A percentile compares a stretch with the other conserved stretches of the same genome.
phyloP scores from a whole-genome alignment of 2,888 invertebrate species.

The Drosophila kuntzei region DNA sequence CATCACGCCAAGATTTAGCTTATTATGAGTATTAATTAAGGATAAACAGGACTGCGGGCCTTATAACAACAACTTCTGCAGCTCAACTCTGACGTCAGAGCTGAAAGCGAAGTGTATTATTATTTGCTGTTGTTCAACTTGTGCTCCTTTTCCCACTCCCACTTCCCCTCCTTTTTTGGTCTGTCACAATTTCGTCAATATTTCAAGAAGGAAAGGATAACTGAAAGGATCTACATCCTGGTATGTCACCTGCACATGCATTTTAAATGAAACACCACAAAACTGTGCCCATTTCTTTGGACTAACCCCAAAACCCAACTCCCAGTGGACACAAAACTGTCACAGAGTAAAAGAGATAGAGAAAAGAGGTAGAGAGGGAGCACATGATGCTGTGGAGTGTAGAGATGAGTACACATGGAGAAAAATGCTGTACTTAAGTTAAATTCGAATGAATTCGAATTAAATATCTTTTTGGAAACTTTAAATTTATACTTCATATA shows the following conservation, averaged over 20 bases:
- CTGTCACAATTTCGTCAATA: constrained; percentile 50
- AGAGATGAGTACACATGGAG: too few relatives aligned
- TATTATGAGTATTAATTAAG: constrained; percentile 33
- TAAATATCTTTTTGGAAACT: too few relatives aligned
- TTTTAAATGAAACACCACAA: constrained; percentile 42
- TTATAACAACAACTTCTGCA: neutral
- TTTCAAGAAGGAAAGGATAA: constrained; percentile 25
- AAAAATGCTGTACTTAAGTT: too few relatives aligned
- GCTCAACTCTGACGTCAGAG: constrained; percentile 4
- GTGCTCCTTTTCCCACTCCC: neutral
- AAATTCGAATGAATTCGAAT: too few relatives aligned
- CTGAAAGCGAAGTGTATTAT: constrained; percentile 26
- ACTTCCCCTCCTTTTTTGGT: neutral
- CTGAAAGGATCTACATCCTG: constrained; percentile 24
- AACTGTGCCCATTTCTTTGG: constrained; percentile 23
- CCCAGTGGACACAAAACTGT: constrained; percentile 30
- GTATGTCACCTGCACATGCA: constrained; percentile 36
- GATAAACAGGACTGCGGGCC: constrained; percentile 3
- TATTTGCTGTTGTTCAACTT: neutral
- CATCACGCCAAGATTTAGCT: constrained; percentile 10
- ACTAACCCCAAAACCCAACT: neutral
- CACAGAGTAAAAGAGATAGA: neutral
- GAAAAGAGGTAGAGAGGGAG: neutral
- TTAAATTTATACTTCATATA: too few relatives aligned
- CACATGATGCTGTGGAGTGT: neutral